Evolutionary conservation across 1,140 invertebrate genomes (phyloP).

Genomic region (Drosophila funebris): DNA sequence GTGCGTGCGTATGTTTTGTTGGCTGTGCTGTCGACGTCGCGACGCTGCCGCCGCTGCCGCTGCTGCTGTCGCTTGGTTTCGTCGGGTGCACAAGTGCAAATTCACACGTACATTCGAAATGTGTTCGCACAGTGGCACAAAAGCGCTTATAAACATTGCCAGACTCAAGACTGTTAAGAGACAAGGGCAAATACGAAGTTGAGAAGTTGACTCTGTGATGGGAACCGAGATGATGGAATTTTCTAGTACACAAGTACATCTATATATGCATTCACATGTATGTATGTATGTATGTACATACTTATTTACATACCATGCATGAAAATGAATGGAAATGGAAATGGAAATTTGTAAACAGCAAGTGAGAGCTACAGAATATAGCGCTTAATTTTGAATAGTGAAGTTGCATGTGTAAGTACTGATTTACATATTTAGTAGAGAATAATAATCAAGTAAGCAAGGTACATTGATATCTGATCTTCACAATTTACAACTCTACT

Average conservation of each 20-base stretch:
- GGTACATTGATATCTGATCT: not conserved
- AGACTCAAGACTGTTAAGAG: constrained; percentile 4
- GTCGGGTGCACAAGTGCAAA: constrained; percentile 79
- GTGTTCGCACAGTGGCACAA: constrained; percentile 65
- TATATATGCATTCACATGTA: constrained; percentile 10
- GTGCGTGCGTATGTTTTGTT: constrained; percentile 36
- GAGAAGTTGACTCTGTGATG: constrained; percentile 13
- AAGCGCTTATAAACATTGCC: constrained; percentile 22
- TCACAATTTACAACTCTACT: too few species aligned
- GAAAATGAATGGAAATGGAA: constrained; percentile 39
- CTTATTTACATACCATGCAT: constrained; percentile 34
- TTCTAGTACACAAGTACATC: constrained; percentile 25
- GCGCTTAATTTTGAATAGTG: not conserved
- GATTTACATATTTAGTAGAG: not conserved
- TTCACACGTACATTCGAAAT: constrained; percentile 80
- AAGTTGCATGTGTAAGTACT: not conserved
- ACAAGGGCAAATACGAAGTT: constrained; percentile 24
- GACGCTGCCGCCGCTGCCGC: constrained; percentile 17
- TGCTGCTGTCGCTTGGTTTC: constrained; percentile 11
- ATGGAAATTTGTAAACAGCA: constrained; percentile 33
- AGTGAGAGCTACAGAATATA: constrained; percentile 13
- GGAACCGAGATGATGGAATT: constrained; percentile 20
- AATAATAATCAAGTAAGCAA: not conserved
- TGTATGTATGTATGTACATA: not conserved
- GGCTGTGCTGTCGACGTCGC: constrained; percentile 25